Base-by-base conservation (phyloP, 1,140 invertebrate genomes). In the Hylaeus volcanicus region DNA sequence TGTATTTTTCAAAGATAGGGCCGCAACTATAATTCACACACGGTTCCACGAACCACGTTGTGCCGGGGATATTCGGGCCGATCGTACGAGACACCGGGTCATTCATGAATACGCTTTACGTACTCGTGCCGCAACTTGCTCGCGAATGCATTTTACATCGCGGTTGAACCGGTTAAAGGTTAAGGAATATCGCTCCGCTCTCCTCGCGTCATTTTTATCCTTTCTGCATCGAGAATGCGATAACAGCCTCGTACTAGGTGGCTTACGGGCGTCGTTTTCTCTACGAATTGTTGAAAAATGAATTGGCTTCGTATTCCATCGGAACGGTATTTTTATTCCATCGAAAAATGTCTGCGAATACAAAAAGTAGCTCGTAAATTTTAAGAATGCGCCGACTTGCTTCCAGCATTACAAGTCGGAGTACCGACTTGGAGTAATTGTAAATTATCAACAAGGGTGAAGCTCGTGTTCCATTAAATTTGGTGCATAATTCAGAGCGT, bases 81-180 rank as follows among this genome's bases (percentile, higher is more conserved):
- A 37, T n/a, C 61, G 39, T 15, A 15, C 14, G 39, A 43, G 61
- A 64, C 39, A 64, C 12, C 61, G 61, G 56, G 15, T 43, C 61
- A 64, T 68, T 68, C 65, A 68, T 68, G 65, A 68, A 68, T 68
- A 68, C 65, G 45, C 43, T 68, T 11, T 68, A 68, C 65, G 65
- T 51, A n/a, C 43, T n/a, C 64, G 43, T 8, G 63, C 2, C 39
- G n/a, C 45, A 51, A 68, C 65, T 51, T 37, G 65, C 65, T 68
- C 65, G 65, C 65, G n/a, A 68, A 51, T 68, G 45, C 45, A 71
- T 56, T 71, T 41, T 41, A 26, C 53, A 56, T 41, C 12, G 14
- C 12, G 53, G 37, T 26, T 41, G 9, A 51, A n/a, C 45, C 45
- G 65, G 45, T 45, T 68, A 26, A 51, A 56, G 53, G 51, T 41